A percentile compares a stretch with the other conserved stretches of the same genome.
These are phyloP conservation scores for Anas bahamensis DNA, from an alignment of 2,797 vertebrate genomes.

Conservation along the genomic window DNA sequence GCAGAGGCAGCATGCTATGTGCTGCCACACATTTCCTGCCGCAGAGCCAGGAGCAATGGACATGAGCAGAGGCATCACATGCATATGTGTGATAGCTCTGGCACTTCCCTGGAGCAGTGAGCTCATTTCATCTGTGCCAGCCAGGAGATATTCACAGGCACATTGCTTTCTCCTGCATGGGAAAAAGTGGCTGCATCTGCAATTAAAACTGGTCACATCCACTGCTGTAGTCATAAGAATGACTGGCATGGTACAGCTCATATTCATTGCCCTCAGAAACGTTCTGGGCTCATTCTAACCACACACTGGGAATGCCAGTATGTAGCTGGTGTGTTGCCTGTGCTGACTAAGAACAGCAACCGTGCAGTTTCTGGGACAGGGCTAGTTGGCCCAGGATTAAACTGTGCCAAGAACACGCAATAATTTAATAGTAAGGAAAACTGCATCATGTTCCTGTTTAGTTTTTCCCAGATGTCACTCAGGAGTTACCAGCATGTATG, in stretches of 20 bases:
- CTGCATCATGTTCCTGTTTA: not conserved
- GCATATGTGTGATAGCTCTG: rapidly evolving
- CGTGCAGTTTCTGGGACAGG: not conserved
- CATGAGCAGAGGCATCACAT: not conserved
- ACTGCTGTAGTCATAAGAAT: not conserved
- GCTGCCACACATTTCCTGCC: not conserved
- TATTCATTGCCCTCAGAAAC: not conserved
- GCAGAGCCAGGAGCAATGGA: not conserved
- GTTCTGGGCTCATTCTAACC: rapidly evolving
- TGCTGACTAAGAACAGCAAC: not conserved
- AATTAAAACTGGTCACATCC: not conserved
- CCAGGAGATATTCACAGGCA: not conserved
- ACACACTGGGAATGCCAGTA: not conserved
- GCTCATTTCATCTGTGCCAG: not conserved
- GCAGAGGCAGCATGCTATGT: not conserved
- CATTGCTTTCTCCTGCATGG: not conserved
- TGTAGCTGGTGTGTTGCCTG: not conserved
- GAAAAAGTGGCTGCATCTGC: not conserved
- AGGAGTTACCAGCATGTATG: not conserved
- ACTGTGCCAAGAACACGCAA: not conserved
- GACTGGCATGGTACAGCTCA: not conserved
- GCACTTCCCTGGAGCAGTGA: not conserved
- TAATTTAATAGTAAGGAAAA: not conserved
- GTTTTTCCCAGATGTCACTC: not conserved
- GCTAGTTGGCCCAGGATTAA: not conserved